Conservation (phyloP, 2,888 invertebrate species). For the Sclerodermus sp. region DNA sequence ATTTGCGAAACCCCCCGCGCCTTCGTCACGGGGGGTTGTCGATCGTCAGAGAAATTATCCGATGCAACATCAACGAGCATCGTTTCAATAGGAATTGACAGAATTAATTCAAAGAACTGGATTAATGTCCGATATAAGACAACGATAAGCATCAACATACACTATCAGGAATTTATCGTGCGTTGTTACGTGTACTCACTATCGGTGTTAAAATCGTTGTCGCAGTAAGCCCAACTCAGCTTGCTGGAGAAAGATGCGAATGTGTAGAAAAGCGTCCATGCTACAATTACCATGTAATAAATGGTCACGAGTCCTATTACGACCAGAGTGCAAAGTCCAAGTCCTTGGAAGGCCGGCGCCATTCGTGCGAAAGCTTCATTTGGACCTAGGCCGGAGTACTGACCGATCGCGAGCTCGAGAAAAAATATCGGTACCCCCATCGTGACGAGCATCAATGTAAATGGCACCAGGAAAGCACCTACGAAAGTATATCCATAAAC, state of each 20-base stretch:
- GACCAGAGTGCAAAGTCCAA: constrained; percentile 70
- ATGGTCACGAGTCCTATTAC: constrained; percentile 73
- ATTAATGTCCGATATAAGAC: no score
- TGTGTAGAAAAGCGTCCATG: constrained; percentile 77
- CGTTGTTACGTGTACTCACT: constrained; percentile 17
- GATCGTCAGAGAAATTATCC: no score
- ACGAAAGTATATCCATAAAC: no score
- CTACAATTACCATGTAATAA: constrained; percentile 80
- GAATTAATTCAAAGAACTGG: no score
- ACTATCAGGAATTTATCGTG: no score
- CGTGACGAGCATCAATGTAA: constrained; percentile 72
- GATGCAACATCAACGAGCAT: no score
- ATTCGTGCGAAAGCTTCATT: constrained; percentile 65
- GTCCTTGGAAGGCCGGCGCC: constrained; percentile 62
- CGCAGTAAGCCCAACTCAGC: constrained; percentile 72
- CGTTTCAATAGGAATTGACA: no score
- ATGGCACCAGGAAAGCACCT: constrained; percentile 78
- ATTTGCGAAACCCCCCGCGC: no score
- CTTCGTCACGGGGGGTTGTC: no score
- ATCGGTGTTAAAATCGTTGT: constrained; percentile 64
- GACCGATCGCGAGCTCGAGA: constrained; percentile 77
- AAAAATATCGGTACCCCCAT: constrained; percentile 81
- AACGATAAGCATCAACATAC: no score
- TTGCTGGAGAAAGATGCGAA: constrained; percentile 68
- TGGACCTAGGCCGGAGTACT: constrained; percentile 77